Base-by-base conservation (phyloP, 2,113 vertebrate genomes). In the Melanerpes formicivorus region DNA sequence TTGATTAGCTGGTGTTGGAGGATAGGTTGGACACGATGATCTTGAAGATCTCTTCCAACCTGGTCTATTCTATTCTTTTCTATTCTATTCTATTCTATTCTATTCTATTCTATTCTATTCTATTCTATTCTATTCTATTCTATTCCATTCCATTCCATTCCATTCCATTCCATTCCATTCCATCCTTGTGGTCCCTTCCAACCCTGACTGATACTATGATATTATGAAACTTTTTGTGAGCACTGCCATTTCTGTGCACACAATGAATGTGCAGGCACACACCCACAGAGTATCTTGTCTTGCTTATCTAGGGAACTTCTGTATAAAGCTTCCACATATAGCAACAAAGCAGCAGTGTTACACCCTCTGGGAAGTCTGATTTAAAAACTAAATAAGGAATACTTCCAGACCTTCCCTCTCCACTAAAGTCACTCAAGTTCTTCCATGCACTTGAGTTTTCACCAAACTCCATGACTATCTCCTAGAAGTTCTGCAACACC, bases 241-340 rank as follows among this genome's bases (percentile, higher is more conserved):
- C 2, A 0, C 10, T 11, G 19, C 5, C 3, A 6, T 40, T 65
- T 22, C 70, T 18, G 10, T 1, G 8, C 11, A 18, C 34, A 16
- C 19, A 15, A 4, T 3, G 19, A n/a, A 13, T 10, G 30, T 10
- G 9, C 18, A 27, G 0, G 11, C 14, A 11, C 15, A 10, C 3
- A 2, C 32, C 14, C 44, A n/a, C 9, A 6, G 18, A 16, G 16
- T 3, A 8, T 17, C 32, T 71, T 30, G 26, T 8, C 30, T 48
- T 50, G 6, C 46, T 65, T 44, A 4, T 54, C 63, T 58, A 59
- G 52, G 12, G 11, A 79, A 46, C 23, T 59, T 60, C 29, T 29
- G 4, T 6, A 8, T 21, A 69, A 66, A 87, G 29, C 13, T 87
- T 56, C 34, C 26, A 66, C 11, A 32, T 3, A 23, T 5, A 48